A percentile compares a stretch with the other conserved stretches of the same genome.
Conservation (phyloP, 2,797 vertebrate genomes). For the Epinephelus coioides region DNA sequence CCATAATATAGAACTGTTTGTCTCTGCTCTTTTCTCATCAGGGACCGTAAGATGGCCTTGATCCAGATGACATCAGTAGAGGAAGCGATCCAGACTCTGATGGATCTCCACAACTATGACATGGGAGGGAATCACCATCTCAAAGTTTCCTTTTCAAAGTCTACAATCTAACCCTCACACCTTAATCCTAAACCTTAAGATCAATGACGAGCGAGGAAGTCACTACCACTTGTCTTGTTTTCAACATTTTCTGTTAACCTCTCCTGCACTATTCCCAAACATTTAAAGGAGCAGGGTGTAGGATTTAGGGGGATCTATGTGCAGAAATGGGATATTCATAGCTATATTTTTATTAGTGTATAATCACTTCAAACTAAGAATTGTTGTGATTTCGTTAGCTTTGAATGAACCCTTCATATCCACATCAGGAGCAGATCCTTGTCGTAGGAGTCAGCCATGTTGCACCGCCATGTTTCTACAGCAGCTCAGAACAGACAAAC, state of each 20-base stretch:
- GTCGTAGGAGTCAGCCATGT: too few relatives aligned
- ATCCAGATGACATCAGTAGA: constrained; percentile 99
- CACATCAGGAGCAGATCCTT: too few relatives aligned
- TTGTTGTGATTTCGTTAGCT: too few relatives aligned
- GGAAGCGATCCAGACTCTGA: constrained; percentile 96
- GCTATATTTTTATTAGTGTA: too few relatives aligned
- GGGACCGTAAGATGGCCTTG: constrained; percentile 99
- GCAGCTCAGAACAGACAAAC: too few relatives aligned
- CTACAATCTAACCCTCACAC: constrained; percentile 89
- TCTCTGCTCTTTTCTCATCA: constrained; percentile 60
- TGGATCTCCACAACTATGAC: constrained; percentile 99
- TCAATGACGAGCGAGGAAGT: constrained; percentile 26
- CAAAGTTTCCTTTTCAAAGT: constrained; percentile 99
- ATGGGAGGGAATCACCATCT: constrained; percentile 98
- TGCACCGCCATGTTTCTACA: too few relatives aligned
- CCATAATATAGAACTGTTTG: neutral
- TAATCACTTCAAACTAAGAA: too few relatives aligned
- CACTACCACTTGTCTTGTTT: constrained; percentile 12
- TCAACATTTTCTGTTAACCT: constrained; percentile 21
- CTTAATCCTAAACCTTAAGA: neutral
- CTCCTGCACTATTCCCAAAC: neutral
- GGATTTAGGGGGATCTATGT: too few relatives aligned
- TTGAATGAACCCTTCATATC: too few relatives aligned
- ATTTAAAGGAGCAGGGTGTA: neutral
- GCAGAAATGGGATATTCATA: too few relatives aligned